phyloP scores from a whole-genome alignment of 2,113 vertebrate species.

The Probosciger aterrimus region DNA sequence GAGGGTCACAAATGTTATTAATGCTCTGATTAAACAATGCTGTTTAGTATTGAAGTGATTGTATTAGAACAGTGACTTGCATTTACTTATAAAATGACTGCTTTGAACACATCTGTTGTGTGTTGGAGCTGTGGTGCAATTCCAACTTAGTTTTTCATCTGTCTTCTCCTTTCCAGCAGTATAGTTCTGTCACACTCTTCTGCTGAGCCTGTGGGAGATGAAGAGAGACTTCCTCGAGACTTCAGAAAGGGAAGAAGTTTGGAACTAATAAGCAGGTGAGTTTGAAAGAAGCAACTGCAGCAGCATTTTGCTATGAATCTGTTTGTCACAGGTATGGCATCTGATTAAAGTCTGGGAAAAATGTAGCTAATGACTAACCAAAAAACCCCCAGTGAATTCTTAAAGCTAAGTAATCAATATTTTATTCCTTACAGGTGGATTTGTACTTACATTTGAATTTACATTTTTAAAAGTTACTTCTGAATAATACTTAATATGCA shows the following conservation, averaged over 20 bases:
- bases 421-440: not conserved
- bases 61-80: not conserved
- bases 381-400: not conserved
- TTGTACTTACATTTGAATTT: not conserved
- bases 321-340: not conserved
- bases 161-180: not conserved
- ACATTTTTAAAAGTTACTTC: not conserved
- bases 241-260: not conserved
- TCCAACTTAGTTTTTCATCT: not conserved
- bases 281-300: not conserved
- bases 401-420: not conserved
- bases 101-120: not conserved
- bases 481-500: not conserved
- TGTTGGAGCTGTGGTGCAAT: not conserved
- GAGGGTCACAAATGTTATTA: not conserved
- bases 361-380: not conserved
- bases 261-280: slow-evolving; percentile 2
- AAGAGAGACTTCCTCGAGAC: not conserved
- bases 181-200: not conserved
- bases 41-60: not conserved
- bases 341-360: not conserved
- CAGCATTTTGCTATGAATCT: not conserved
- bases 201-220: not conserved
- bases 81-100: not conserved
- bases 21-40: not conserved